Percentiles rank a stretch among this genome's conserved stretches.
Conservation (phyloP, 2,888 invertebrate genomes). For the Phengaris arion region DNA sequence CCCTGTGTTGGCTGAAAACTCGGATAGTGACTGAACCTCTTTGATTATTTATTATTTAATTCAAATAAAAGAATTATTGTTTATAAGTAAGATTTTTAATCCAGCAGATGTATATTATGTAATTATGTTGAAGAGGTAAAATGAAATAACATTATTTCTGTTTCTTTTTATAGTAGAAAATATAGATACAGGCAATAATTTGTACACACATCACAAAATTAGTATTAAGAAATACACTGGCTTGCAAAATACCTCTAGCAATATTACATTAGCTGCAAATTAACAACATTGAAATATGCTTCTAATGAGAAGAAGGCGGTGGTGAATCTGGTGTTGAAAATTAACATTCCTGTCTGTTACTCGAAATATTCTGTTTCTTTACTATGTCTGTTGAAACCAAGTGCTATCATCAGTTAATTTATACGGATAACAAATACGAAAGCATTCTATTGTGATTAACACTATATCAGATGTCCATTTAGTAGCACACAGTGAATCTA, state of each 20-base stretch:
- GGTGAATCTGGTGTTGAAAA: not conserved
- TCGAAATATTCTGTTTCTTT: not conserved
- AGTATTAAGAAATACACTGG: constrained; percentile 45
- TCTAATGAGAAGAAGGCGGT: not conserved
- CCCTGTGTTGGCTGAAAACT: constrained; percentile 83
- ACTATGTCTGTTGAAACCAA: not conserved
- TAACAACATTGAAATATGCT: constrained; percentile 20
- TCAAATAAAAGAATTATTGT: constrained; percentile 30
- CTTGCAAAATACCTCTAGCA: constrained; percentile 30
- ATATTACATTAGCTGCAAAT: constrained; percentile 18
- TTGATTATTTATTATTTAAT: constrained; percentile 29
- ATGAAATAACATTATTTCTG: constrained; percentile 69
- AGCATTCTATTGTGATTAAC: constrained; percentile 6
- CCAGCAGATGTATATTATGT: constrained; percentile 21
- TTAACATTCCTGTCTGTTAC: not conserved
- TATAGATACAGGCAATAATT: constrained; percentile 72
- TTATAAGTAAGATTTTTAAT: constrained; percentile 26
- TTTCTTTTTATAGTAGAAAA: constrained; percentile 79
- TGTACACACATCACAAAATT: constrained; percentile 71
- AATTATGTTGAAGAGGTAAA: constrained; percentile 46
- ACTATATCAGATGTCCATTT: constrained; percentile 16
- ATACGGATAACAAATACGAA: not conserved
- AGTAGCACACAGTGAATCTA: constrained; percentile 26
- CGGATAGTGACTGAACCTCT: constrained; percentile 79
- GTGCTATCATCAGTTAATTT: not conserved